phyloP scores from a whole-genome alignment of 30 jellyfish, hydroid and myxozoan genomes.

The Aurelia aurita complex sp. Pacific region DNA sequence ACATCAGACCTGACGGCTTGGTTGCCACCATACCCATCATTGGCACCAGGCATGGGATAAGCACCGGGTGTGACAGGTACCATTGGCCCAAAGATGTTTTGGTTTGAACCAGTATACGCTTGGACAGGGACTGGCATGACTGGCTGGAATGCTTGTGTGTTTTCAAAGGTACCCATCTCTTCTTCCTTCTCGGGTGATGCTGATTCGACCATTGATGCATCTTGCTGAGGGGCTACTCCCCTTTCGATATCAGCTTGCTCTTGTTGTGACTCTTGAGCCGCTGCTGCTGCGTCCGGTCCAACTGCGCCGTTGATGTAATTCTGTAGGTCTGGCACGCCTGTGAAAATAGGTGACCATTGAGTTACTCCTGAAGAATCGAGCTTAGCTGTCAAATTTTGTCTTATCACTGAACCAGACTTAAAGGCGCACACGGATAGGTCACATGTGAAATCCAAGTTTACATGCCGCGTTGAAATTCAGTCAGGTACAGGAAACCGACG shows the following conservation, averaged over 20 bases:
- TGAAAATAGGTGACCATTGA: background rate
- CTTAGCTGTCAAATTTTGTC: too few relatives aligned
- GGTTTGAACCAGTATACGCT: slow-evolving; percentile 17
- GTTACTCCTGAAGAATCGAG: too few relatives aligned
- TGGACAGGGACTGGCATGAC: slow-evolving; percentile 56
- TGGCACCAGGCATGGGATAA: slow-evolving; percentile 58
- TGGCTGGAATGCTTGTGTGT: slow-evolving; percentile 39
- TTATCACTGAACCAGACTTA: too few relatives aligned
- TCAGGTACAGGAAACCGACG: too few relatives aligned
- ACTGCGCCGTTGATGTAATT: slow-evolving; percentile 75
- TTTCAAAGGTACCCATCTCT: slow-evolving; percentile 9
- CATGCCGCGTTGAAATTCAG: too few relatives aligned
- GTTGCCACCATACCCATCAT: slow-evolving; percentile 60
- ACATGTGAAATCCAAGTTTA: too few relatives aligned
- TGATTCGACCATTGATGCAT: slow-evolving; percentile 36
- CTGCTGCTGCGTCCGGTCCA: slow-evolving; percentile 55
- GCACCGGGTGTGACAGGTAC: slow-evolving; percentile 57
- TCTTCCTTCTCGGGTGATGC: slow-evolving; percentile 55
- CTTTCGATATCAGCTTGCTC: slow-evolving; percentile 44
- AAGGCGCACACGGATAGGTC: too few relatives aligned
- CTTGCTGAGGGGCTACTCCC: slow-evolving; percentile 56
- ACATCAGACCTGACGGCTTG: slow-evolving; percentile 61
- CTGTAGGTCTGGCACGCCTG: slow-evolving; percentile 54
- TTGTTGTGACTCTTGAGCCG: slow-evolving; percentile 31
- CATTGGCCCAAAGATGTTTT: slow-evolving; percentile 61